Evolutionary conservation across 1,140 invertebrate species (phyloP), one percentile per base, ranked within the genome.

Genomic region (Babylonia areolata): DNA sequence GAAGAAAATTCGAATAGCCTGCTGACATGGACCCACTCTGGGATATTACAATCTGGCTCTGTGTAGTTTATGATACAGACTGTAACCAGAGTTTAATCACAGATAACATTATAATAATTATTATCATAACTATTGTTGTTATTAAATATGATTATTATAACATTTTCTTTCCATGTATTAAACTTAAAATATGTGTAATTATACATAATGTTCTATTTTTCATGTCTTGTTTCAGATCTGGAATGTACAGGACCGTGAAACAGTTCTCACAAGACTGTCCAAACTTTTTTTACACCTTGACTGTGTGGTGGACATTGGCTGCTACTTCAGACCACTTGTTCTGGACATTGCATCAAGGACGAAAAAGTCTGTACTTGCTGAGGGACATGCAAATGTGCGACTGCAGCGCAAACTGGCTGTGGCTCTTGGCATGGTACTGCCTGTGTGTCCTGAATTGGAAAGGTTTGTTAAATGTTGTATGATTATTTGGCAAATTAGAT

Each of bases 221-320:
- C 3, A 6, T 82, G 33, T 81, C 37, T 84, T n/a, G 23, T 87
- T 92, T 85, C 90, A 94, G 92, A 93, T 89, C 82, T 94, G 86
- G 93, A 91, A 80, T 31, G 37, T 86, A 54, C 77, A 40, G 37
- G 87, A 92, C 37, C 81, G 89, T 42, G 33, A 89, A 75, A 51
- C 87, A 3, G 46, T 92, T 1, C 64, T 92, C 15, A 75, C 73
- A 28, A 51, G n/a, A 31, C 71, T 91, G n/a, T 51, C 88, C 73
- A 81, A 89, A 28, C 84, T 90, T 46, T 91, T 92, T 71, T 33
- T 91, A 0, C 17, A 86, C 35, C 51, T 79, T 15, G 46, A 88
- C 12, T 92, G 88, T 87, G 89, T 88, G n/a, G 87, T 80, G 23
- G 89, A 91, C 58, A 82, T 92, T 28, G 88, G 88, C 35, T 64